Conservation (phyloP, 2,797 vertebrate genomes). For the Craterocephalus amniculus region DNA sequence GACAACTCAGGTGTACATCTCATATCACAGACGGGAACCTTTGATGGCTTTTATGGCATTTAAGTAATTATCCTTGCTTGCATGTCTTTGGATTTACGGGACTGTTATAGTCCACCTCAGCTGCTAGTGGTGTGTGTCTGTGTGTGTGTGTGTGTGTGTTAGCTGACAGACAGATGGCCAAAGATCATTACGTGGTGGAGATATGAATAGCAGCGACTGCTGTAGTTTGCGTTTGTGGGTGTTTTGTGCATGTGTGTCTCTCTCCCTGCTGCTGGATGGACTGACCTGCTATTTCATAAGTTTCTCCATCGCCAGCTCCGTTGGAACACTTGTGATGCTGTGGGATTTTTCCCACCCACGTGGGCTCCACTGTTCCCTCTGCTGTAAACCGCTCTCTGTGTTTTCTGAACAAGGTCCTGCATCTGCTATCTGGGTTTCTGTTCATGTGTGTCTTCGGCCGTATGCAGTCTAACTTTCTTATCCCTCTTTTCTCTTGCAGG, state of each 20-base stretch:
- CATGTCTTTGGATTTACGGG: slow-evolving; percentile 30
- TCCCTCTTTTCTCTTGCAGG: slow-evolving; percentile 76
- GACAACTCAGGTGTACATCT: slow-evolving; percentile 50
- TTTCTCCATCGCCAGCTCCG: slow-evolving; percentile 38
- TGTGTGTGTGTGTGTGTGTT: slow-evolving; percentile 33
- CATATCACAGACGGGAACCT: slow-evolving; percentile 29
- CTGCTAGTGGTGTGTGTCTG: slow-evolving; percentile 33
- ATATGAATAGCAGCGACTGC: slow-evolving; percentile 67
- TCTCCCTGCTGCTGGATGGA: slow-evolving; percentile 32
- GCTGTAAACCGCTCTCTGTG: slow-evolving; percentile 31
- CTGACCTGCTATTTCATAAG: slow-evolving; percentile 57
- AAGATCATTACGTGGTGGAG: slow-evolving; percentile 58
- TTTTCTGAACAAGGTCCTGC: slow-evolving; percentile 34
- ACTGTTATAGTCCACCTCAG: slow-evolving; percentile 35
- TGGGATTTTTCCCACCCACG: slow-evolving; percentile 61
- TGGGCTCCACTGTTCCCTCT: slow-evolving; percentile 36
- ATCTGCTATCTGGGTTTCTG: slow-evolving; percentile 36
- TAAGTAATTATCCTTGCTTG: slow-evolving; percentile 40
- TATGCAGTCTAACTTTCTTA: slow-evolving; percentile 18
- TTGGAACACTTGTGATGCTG: slow-evolving; percentile 61
- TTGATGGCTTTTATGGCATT: slow-evolving; percentile 32
- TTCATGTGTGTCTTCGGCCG: slow-evolving; percentile 25
- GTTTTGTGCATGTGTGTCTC: slow-evolving; percentile 42
- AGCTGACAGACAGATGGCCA: slow-evolving; percentile 62
- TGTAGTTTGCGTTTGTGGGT: slow-evolving; percentile 59